Evolutionary conservation across 2,113 vertebrate genomes (phyloP), one percentile per base, ranked within the genome.

Genomic region (Pithys albifrons): DNA sequence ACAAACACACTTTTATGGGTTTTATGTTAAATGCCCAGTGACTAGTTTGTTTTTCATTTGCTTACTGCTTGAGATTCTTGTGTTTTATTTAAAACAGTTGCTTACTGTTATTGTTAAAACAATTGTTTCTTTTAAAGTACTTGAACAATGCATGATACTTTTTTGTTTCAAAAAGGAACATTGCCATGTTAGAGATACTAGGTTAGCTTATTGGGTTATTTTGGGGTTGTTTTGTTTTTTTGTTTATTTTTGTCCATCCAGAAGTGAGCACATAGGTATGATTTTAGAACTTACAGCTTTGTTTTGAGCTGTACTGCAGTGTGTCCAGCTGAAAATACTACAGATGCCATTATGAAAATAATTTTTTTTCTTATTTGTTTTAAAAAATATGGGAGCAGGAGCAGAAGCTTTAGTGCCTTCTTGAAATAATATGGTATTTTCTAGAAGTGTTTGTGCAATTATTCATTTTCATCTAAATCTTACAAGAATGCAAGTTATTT

Each of bases 381-480:
- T 43, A 76, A 91, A 92, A 96, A 95, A 20, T 85, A 89, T 49
- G 72, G 91, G 97, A 98, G 96, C 97, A 98, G 91, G 97, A 98
- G 97, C 97, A 97, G 93, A 98, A 97, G 97, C 97, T 98, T 98
- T 95, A 98, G 98, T 98, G 98, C 97, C 98, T 98, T 98, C 94
- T 97, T 96, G 92, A 97, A 95, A 92, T 89, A 93, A 93, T 90
- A 93, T 97, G 95, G 75, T 96, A 91, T 98, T 98, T 97, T 97
- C 81, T 96, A 94, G 93, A 97, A 93, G 97, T 94, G 67, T 96
- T 37, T 96, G 91, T 96, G 93, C 85, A 97, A 41, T 91, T 94
- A 80, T 37, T 95, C 78, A 93, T 86, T 92, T 89, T 95, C 46
- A 83, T 19, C 85, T 96, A 72, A 77, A 64, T 85, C 59, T 73